These are phyloP conservation scores for Eupithecia subfuscata DNA, from an alignment of 2,888 invertebrate species.

Conservation along the genomic window DNA sequence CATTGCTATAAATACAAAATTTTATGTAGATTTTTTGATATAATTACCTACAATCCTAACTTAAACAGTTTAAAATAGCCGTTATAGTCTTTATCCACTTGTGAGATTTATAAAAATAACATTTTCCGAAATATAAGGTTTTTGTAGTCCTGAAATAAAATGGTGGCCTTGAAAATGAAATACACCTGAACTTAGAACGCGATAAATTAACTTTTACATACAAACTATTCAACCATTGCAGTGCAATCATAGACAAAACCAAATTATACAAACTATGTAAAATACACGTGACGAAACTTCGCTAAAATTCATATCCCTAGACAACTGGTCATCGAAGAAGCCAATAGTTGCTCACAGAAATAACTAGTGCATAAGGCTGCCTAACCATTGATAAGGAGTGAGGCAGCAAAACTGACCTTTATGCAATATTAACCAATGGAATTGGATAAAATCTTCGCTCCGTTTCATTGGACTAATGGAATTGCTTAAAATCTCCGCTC, in stretches of 20 bases:
- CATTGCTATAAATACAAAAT: constrained; percentile 72
- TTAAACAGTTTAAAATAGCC: constrained; percentile 57
- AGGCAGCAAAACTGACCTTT: too few species aligned
- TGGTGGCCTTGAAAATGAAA: background rate
- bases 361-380: background rate
- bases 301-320: constrained; percentile 1
- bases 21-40: constrained; percentile 61
- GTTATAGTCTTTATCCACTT: constrained; percentile 73
- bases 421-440: too few species aligned
- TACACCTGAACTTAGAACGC: background rate
- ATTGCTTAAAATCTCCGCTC: too few species aligned
- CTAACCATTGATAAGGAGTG: too few species aligned
- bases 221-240: background rate
- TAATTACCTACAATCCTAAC: constrained; percentile 65
- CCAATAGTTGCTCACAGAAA: background rate
- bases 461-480: too few species aligned
- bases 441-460: too few species aligned
- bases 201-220: background rate
- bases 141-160: constrained; percentile 37
- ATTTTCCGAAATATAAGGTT: constrained; percentile 48
- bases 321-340: constrained; percentile 3
- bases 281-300: background rate
- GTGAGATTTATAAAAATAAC: constrained; percentile 58
- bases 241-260: background rate
- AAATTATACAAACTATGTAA: background rate